Base-by-base conservation (phyloP, 1,140 invertebrate species). In the Drosophila willistoni region DNA sequence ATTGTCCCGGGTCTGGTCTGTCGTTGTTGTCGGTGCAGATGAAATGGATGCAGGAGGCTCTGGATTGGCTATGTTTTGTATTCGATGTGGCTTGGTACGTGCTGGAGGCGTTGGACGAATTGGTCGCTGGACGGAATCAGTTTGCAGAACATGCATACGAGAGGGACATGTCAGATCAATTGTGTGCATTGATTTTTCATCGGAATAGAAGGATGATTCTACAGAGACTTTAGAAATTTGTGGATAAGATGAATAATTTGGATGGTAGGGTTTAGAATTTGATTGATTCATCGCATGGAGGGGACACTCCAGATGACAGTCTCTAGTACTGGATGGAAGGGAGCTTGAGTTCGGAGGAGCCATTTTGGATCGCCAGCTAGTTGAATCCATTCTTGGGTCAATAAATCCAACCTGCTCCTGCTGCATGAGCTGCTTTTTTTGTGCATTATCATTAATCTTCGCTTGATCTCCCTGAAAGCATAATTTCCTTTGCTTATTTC, bases 161-260 rank as follows among this genome's bases (percentile, higher is more conserved):
- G 5, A 60, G 2, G 59, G 22, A 10, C 73, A 60, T n/a, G 33
- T 14, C 0, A 76, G 33, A 9, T 69, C 65, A 1, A 34, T 77
- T n/a, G 22, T 33, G 17, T 44, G 34, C 0, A 55, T 3, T 9
- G 59, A 44, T 14, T 36, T 9, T 39, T 77, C 73, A n/a, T 64
- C 55, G 22, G 33, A 51, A 33, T 68, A 77, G 14, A 6, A 33
- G 2, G 73, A 77, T 3, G 66, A 70, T 57, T 57, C 22, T 0
- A 54, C 5, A 7, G 73, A 77, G 1, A 41, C 0, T 12, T 34
- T 60, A 25, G 66, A 55, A 10, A 3, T 10, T n/a, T 29, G 0
- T 9, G 19, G n/a, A 9, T 10, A 29, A 0, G 55, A 9, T 1
- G 55, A 9, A 29, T 19, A 29, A 19, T 3, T 7, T 22, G 44